Evolutionary conservation across 2,797 vertebrate genomes (phyloP), one percentile per base, ranked within the genome.

Genomic region (Sebastes steindachneri): DNA sequence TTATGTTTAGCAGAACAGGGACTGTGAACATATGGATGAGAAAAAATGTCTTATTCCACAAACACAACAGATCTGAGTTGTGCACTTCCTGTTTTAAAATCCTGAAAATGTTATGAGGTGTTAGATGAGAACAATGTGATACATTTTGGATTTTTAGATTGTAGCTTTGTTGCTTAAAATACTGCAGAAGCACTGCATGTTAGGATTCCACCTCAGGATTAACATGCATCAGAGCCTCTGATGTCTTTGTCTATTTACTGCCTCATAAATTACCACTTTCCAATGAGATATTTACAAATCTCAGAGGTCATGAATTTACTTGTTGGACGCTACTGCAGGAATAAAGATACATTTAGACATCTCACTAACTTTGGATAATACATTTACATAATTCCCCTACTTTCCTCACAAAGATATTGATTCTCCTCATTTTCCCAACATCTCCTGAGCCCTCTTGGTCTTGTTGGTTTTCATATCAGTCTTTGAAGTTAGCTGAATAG

Each of bases 341-440:
- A 79, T 55, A 68, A 29, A 58, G 15, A 59, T 10, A 60, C 4
- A 59, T 77, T 58, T 37, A 58, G 31, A 75, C 67, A 68, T 55
- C 21, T 54, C 11, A 7, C 29, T 53, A 54, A 73, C 53, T 80
- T 82, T 83, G 14, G 79, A 82, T 74, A 55, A 80, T 48, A 41
- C 11, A 89, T 88, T 87, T 86, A 83, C 75, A 87, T 62, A 83
- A 82, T 93, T 94, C 59, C 85, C 90, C 82, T 90, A 92, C 92
- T 68, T 86, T 84, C 70, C 93, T 89, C 94, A 94, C 90, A 91
- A 86, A 89, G 66, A 91, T 96, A 97, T 96, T 90, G 93, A 96
- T 97, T 96, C 86, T 84, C 91, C 93, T 96, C 90, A 96, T 97
- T 96, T 95, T 95, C 94, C 94, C 94, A 96, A 96, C 93, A 95